Percentiles rank a stretch among this genome's conserved stretches.
phyloP scores from a whole-genome alignment of 2,797 vertebrate species.

The Poecilia wingei region DNA sequence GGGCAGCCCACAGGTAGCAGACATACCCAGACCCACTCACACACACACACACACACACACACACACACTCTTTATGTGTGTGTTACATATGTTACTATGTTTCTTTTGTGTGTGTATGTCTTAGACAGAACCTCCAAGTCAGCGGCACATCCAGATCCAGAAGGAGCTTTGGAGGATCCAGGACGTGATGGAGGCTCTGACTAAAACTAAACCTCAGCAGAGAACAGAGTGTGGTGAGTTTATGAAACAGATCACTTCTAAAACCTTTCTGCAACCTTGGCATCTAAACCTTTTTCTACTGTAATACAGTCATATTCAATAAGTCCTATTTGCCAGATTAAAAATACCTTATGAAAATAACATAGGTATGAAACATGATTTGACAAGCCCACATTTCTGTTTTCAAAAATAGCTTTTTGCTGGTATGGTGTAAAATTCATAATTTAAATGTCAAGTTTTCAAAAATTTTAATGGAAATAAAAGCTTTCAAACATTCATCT shows the following conservation, averaged over 20 bases:
- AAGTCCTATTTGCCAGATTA: too few species aligned
- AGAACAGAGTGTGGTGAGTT: slow-evolving; percentile 79
- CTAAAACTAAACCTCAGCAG: slow-evolving; percentile 90
- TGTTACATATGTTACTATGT: neutral
- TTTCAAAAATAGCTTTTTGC: too few species aligned
- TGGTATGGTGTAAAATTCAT: too few species aligned
- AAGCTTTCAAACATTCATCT: too few species aligned
- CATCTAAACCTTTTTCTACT: neutral
- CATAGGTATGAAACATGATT: too few species aligned
- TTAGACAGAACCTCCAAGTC: slow-evolving; percentile 93
- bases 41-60: slow-evolving; percentile 14
- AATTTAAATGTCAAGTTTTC: too few species aligned
- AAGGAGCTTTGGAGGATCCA: slow-evolving; percentile 98
- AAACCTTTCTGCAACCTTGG: neutral
- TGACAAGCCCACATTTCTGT: too few species aligned
- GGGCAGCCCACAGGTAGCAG: slow-evolving; percentile 81
- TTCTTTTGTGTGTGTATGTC: neutral
- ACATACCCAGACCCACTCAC: neutral
- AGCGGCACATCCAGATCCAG: slow-evolving; percentile 94
- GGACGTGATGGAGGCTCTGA: slow-evolving; percentile 95
- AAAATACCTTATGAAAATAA: too few species aligned
- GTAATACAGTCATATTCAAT: too few species aligned
- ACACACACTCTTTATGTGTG: neutral
- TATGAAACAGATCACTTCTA: neutral
- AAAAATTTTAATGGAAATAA: too few species aligned